Evolutionary conservation across 2,797 vertebrate species (phyloP), one percentile per base, ranked within the genome.

Genomic region (Danio tinwini): DNA sequence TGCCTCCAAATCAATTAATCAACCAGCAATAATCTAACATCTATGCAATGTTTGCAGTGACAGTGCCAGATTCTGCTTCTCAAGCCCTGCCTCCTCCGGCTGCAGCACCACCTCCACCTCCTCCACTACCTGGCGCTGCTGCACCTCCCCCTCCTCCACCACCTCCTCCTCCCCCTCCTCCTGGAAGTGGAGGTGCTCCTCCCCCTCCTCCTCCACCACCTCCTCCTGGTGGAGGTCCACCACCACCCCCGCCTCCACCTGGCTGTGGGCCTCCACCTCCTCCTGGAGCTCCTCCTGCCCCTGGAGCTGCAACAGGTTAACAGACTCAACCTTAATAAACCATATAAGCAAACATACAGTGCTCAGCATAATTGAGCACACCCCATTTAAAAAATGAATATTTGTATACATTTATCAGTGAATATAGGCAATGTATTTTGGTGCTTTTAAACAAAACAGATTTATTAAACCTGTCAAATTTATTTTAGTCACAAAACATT

Each of bases 291-390:
- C 76, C 56, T n/a, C 7, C 88, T 42, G 76, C 63, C 47, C 86
- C 82, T 68, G 78, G 10, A 59, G 2, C 37, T 75, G 85, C 87
- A 17, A 70, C 90, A 76, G 91, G 92, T 93, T 80, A 88, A 83
- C 4, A 62, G 5, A 21, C 13, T 9, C 40, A 12, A 59, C 8
- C n/a, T 58, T 45, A 21, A 21, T 14, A 5, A 44, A 44, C 12
- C 5, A 16, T 13, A 47, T 49, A 50, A 6, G 5, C 10, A 44
- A 8, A 14, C 7, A 21, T 7, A 19, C 52, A 42, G 7, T 44
- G 40, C 7, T 29, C 29, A 29, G 29, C 29, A 29, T 29, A 29
- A 29, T 29, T 29, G 29, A 29, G n/a, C 29, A 29, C n/a, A 29
- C 1, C 29, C 29, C 29, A 29, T 29, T 29, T 29, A 29, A 1